Base-by-base conservation (phyloP, 2,113 vertebrate genomes). In the Semnornis frantzii region DNA sequence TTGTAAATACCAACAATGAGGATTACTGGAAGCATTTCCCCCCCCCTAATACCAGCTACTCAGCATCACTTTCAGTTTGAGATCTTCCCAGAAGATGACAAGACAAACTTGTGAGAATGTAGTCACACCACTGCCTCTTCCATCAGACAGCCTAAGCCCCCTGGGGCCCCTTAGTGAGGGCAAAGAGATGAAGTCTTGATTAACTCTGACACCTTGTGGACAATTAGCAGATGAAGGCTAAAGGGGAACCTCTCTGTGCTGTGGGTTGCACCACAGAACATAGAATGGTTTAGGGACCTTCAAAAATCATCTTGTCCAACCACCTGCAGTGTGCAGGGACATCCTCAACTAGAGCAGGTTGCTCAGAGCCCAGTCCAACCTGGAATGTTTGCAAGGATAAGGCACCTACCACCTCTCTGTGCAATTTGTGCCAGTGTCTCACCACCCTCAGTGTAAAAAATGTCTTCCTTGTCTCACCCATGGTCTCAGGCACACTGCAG, bases 181-280 rank as follows among this genome's bases (percentile, higher is more conserved):
- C n/a, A 59, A 76, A 82, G 58, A 90, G 42, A 39, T 16, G 30
- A 73, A 88, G 55, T 23, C 52, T 58, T 78, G 86, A 93, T 84
- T 91, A 82, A 95, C 64, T 92, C 90, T 96, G 95, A 97, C 96
- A 95, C 90, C 96, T 96, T 89, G 93, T 97, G 95, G 95, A 93
- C 93, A 93, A 87, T 93, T 73, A 86, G 70, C 87, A 92, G 82
- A 92, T 3, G 48, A 9, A 91, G 73, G 54, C 2, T 0, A 2
- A 64, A 28, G 48, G n/a, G n/a, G 58, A 60, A 74, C n/a, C 16
- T 65, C 19, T 76, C 23, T 2, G 1, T 24, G 24, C 19, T 25
- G 10, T 27, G 76, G 33, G 27, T 31, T 90, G 31, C 33, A 15
- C 7, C 59, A 20, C 19, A 42, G 34, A 27, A 64, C 63, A 64